These are phyloP conservation scores for Mirounga angustirostris DNA, from an alignment of 2,113 vertebrate genomes.

Conservation along the genomic window DNA sequence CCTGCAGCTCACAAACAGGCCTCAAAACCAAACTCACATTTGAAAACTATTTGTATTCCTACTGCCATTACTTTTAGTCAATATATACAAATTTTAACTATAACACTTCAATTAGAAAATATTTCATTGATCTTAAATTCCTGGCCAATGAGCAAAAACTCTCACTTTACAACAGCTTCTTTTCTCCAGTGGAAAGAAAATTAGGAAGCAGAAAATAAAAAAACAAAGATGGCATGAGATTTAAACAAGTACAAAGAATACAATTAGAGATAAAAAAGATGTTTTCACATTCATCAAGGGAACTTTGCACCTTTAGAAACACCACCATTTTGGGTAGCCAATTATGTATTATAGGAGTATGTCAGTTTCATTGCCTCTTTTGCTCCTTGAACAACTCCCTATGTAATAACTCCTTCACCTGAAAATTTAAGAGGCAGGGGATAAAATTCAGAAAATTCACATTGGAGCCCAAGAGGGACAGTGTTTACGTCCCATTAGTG, in stretches of 20 bases:
- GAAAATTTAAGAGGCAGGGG: not conserved
- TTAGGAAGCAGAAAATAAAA: not conserved
- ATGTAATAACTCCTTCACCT: not conserved
- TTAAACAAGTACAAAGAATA: not conserved
- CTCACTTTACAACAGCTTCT: not conserved
- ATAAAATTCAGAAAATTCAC: constrained; percentile 11
- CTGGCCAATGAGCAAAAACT: not conserved
- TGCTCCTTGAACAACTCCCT: not conserved
- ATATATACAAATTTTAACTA: not conserved
- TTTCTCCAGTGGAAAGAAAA: constrained; percentile 28
- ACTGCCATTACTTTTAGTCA: not conserved
- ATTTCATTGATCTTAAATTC: constrained; percentile 45
- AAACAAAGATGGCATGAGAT: not conserved
- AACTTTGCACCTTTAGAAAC: not conserved
- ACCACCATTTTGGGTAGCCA: not conserved
- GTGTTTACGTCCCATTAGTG: not conserved
- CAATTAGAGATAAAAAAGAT: not conserved
- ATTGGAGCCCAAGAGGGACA: not conserved
- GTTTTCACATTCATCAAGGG: not conserved
- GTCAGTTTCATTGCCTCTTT: not conserved
- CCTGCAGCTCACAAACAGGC: not conserved
- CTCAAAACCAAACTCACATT: not conserved
- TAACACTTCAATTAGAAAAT: constrained; percentile 24
- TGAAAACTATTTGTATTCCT: constrained; percentile 32
- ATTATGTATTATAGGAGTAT: not conserved